Base-by-base conservation (phyloP, 2,888 invertebrate genomes). In the Clitarchus hookeri region DNA sequence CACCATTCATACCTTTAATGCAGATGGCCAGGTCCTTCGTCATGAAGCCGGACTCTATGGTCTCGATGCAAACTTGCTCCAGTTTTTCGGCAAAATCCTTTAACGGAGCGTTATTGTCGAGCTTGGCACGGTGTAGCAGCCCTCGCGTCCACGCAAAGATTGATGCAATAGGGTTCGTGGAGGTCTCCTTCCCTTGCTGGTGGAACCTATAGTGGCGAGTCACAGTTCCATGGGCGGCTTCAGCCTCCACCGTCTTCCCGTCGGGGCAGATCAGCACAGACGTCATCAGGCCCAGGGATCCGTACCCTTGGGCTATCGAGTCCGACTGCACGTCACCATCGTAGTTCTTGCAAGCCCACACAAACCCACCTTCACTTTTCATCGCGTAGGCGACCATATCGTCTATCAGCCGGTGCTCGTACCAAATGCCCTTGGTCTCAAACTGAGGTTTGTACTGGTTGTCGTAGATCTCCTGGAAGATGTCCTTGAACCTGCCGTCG, bases 301-400 rank as follows among this genome's bases (percentile, higher is more conserved):
- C 97, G 89, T 96, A 97, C 54, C 98, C 99, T 92, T 99, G 99
- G 87, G 99, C 99, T 48, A 99, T 97, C 0, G 98, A 97, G 92
- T 99, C 99, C 0, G 98, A 98, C 92, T 99, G 99, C 0, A 99
- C 99, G 92, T 99, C 99, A 80, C 99, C 99, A 90, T 99, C 99
- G 91, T 99, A 99, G 92, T 99, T 99, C 92, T 99, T 99, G 92
- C 99, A 99, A 13, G 99, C 98, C 99, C 99, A 99, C 0, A 99
- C 98, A 91, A 99, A 99, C 80, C 99, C 99, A 89, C 99, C 99
- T 90, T 98, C 98, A 0, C 98, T 97, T 92, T 99, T 99, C 97
- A 99, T 97, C 54, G 96, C 96, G 90, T 98, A 98, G 3, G 99
- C 99, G 23, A 99, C 99, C 99, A 99, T 99, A 90, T 99, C 99